These are phyloP conservation scores for Vulpes vulpes DNA, from an alignment of 2,113 vertebrate genomes.

Conservation along the genomic window DNA sequence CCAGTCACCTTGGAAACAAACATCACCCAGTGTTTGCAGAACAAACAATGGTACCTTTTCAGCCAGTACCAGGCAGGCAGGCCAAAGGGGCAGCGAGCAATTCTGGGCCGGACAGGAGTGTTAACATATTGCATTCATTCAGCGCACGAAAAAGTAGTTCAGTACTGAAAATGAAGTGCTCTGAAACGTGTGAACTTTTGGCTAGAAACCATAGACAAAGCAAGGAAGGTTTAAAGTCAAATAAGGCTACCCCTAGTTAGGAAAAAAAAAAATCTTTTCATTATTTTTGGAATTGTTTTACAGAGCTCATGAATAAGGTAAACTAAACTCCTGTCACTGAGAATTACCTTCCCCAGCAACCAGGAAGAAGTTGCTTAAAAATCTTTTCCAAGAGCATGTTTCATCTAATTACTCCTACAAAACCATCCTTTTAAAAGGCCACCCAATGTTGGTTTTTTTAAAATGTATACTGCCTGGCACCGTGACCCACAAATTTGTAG, in stretches of 20 bases:
- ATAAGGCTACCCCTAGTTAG: constrained; percentile 71
- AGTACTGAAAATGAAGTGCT: constrained; percentile 81
- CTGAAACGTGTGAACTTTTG: constrained; percentile 83
- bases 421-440: constrained; percentile 70
- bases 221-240: constrained; percentile 78
- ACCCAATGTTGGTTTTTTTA: constrained; percentile 76
- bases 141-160: constrained; percentile 86
- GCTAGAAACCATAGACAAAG: constrained; percentile 85
- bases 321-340: constrained; percentile 82
- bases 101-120: constrained; percentile 88
- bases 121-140: constrained; percentile 90
- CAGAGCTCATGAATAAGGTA: constrained; percentile 43
- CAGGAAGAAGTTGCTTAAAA: constrained; percentile 40
- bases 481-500: not conserved
- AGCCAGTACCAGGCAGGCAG: constrained; percentile 90
- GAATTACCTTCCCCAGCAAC: constrained; percentile 46
- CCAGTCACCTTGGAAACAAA: constrained; percentile 93
- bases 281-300: constrained; percentile 83
- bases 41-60: constrained; percentile 97
- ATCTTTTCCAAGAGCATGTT: constrained; percentile 62
- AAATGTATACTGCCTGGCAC: constrained; percentile 61
- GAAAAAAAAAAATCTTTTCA: constrained; percentile 66
- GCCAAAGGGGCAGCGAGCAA: constrained; percentile 91
- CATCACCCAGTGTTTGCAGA: constrained; percentile 96
- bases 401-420: constrained; percentile 72